Evolutionary conservation across 2,888 invertebrate species (phyloP).

Genomic region (Nipponacmea schrenckii): DNA sequence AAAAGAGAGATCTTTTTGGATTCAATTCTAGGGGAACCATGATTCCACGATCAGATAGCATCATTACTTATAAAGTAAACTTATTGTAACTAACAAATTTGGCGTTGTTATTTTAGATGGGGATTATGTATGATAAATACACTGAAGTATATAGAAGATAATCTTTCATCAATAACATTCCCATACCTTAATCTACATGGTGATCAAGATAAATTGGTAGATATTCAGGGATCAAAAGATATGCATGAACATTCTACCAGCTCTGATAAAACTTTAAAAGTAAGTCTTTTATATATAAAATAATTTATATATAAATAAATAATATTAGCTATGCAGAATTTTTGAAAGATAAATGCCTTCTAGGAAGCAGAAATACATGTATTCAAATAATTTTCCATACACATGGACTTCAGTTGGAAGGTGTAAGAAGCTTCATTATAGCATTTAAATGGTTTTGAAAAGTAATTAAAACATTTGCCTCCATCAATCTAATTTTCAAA

Average conservation of each 20-base stretch:
- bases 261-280: conserved; percentile 64
- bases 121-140: conserved; percentile 55
- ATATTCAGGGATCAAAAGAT: conserved; percentile 56
- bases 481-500: too few relatives aligned
- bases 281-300: conserved; percentile 24
- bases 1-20: too few relatives aligned
- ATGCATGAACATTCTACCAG: conserved; percentile 56
- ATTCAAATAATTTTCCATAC: too few relatives aligned
- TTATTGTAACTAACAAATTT: too few relatives aligned
- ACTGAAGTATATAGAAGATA: conserved; percentile 49
- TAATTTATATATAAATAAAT: neutral
- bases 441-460: too few relatives aligned
- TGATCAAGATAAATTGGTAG: conserved; percentile 62
- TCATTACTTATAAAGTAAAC: too few relatives aligned
- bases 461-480: too few relatives aligned
- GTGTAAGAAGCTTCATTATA: too few relatives aligned
- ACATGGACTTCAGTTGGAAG: too few relatives aligned
- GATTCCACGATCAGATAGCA: neutral
- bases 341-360: too few relatives aligned
- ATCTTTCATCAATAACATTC: conserved; percentile 50
- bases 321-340: neutral
- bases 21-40: too few relatives aligned
- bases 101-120: conserved; percentile 50
- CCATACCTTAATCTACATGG: conserved; percentile 67
- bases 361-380: too few relatives aligned